Base-by-base conservation (phyloP, 2,888 invertebrate species). In the Acanthococcus lagerstroemiae region DNA sequence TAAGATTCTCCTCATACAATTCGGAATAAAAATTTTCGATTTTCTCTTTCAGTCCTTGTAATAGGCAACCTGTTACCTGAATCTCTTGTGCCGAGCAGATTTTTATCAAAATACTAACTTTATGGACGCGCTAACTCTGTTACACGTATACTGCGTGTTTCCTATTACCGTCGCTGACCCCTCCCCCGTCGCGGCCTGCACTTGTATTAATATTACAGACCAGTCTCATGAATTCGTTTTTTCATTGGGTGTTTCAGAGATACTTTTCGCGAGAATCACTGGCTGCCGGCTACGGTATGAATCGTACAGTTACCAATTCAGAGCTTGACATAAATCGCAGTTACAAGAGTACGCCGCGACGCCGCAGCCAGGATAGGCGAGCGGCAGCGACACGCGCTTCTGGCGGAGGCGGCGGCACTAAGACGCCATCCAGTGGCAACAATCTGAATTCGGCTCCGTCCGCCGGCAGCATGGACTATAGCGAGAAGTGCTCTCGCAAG, bases 351-450 rank as follows among this genome's bases (percentile, higher is more conserved):
- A 54, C 55, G 81, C 83, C 72, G 82, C 83, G 70, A 84, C 84
- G 73, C 87, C 86, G 77, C 88, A 88, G 77, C 81, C 88, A 72
- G 88, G 89, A 78, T 82, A 89, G 72, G 86, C 87, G 73, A 82
- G 82, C 75, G 86, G 84, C 67, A 44, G 60, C 46, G 48, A 21
- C 88, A 72, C 78, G 72, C 83, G 76, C 70, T 83, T 72, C 83
- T 84, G 66, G 56, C 57, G 67, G 67, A 58, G 63, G 24, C 45
- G 65, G 58, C 15, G 24, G 56, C 17, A 37, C 27, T 52, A 68
- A 55, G 21, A 60, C 68, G 55, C 67, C 65, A 27, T 65, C 58
- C 21, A 73, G 70, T 75, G 76, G 65, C 75, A 78, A 78, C 70
- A 61, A 61, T 52, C 30, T 61, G 79, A 80, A 70, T 76, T 80